phyloP scores from a whole-genome alignment of 1,140 invertebrate genomes.

The Trigoniulus corallinus region DNA sequence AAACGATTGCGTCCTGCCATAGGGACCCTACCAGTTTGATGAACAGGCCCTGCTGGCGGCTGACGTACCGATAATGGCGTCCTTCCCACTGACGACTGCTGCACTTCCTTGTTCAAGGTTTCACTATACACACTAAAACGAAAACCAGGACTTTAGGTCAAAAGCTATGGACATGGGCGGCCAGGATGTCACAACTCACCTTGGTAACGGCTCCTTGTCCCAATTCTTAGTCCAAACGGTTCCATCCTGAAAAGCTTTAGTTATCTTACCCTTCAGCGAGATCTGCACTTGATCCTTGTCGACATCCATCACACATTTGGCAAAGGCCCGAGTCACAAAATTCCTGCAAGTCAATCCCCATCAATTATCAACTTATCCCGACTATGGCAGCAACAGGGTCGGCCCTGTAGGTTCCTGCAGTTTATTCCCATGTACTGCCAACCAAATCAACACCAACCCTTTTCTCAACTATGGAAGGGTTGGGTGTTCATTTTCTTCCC shows the following conservation, averaged over 20 bases:
- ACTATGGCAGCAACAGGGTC: background rate
- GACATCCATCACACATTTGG: constrained; percentile 63
- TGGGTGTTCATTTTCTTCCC: background rate
- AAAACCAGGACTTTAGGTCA: background rate
- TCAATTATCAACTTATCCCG: background rate
- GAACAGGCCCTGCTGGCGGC: no score
- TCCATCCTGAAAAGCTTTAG: constrained; percentile 63
- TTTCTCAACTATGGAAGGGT: background rate
- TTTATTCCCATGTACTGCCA: no score
- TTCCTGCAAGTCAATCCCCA: constrained; percentile 26
- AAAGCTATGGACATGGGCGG: no score
- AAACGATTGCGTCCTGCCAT: no score
- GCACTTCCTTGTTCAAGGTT: background rate
- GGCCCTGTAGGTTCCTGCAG: background rate
- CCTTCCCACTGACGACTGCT: background rate
- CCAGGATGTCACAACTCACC: constrained; percentile 21
- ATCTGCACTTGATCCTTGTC: constrained; percentile 89
- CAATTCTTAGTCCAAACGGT: constrained; percentile 78
- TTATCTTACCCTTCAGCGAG: constrained; percentile 81
- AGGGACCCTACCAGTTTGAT: no score
- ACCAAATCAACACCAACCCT: no score
- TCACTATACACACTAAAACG: background rate
- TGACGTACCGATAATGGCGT: background rate
- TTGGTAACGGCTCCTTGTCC: constrained; percentile 72
- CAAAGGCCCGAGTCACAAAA: constrained; percentile 81